Percentiles rank a stretch among this genome's conserved stretches.
Evolutionary conservation across 2,797 vertebrate genomes (phyloP).

Genomic region (Malurus splendens): DNA sequence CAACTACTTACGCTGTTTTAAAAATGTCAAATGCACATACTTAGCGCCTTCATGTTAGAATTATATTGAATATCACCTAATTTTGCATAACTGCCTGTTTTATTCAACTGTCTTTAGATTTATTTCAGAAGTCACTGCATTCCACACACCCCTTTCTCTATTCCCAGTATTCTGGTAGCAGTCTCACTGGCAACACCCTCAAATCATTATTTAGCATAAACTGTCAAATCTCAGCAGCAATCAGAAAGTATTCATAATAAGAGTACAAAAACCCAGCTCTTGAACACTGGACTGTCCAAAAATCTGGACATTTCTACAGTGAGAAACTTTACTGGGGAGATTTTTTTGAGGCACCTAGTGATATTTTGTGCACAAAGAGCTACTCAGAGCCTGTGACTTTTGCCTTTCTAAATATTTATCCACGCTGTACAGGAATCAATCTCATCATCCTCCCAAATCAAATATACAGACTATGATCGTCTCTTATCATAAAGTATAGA

Average conservation of each 20-base stretch:
- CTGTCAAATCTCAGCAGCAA: background rate
- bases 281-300: background rate
- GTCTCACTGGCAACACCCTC: background rate
- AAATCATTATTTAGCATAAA: background rate
- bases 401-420: background rate
- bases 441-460: background rate
- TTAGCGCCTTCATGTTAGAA: background rate
- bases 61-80: background rate
- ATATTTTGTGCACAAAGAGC: background rate
- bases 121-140: background rate
- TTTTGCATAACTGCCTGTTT: background rate
- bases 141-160: too few species aligned
- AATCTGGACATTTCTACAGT: too few species aligned
- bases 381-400: background rate
- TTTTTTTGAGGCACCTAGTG: background rate
- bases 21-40: background rate
- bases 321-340: background rate
- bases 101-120: background rate
- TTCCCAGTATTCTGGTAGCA: background rate
- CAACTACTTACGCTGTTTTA: background rate
- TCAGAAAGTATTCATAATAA: rapidly evolving
- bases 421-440: background rate
- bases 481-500: background rate
- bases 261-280: background rate
- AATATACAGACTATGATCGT: background rate